Conservation (phyloP, 2,888 invertebrate genomes). For the Agrilus biguttatus region DNA sequence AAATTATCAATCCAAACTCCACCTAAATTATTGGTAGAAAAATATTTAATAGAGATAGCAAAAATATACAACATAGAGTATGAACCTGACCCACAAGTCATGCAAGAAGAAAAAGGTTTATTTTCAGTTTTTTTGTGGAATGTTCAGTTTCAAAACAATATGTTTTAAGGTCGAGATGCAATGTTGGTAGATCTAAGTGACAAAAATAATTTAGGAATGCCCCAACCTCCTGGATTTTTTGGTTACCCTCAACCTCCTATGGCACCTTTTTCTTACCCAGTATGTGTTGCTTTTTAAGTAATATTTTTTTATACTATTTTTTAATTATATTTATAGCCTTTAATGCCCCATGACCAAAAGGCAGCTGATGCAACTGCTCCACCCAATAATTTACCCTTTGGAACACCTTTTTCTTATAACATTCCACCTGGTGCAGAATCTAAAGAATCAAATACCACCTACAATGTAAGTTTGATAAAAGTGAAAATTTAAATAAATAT, state of each 20-base stretch:
- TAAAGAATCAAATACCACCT: slow-evolving; percentile 49
- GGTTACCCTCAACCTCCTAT: slow-evolving; percentile 61
- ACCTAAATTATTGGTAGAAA: slow-evolving; percentile 87
- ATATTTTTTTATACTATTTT: slow-evolving; percentile 5
- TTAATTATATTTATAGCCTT: slow-evolving; percentile 4
- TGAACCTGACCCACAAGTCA: slow-evolving; percentile 85
- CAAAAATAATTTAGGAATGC: slow-evolving; percentile 47
- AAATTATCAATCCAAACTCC: slow-evolving; percentile 92
- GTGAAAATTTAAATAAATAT: neutral
- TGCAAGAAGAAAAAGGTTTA: slow-evolving; percentile 52
- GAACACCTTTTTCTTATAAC: slow-evolving; percentile 46
- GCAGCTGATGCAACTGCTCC: slow-evolving; percentile 16
- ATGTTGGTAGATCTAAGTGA: slow-evolving; percentile 52
- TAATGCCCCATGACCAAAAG: slow-evolving; percentile 4
- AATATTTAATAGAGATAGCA: slow-evolving; percentile 90
- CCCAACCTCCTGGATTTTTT: slow-evolving; percentile 67
- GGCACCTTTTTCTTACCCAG: slow-evolving; percentile 55
- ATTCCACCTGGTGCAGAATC: slow-evolving; percentile 48
- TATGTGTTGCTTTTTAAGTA: slow-evolving; percentile 17
- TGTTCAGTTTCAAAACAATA: neutral
- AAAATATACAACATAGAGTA: slow-evolving; percentile 90
- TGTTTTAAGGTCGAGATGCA: slow-evolving; percentile 37
- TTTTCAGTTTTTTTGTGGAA: slow-evolving; percentile 11
- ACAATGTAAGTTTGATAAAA: slow-evolving; percentile 27
- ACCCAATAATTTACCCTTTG: slow-evolving; percentile 21